A percentile compares a stretch with the other conserved stretches of the same genome.
Conservation (phyloP, 2,888 invertebrate species). For the Callyntrura sp. region DNA sequence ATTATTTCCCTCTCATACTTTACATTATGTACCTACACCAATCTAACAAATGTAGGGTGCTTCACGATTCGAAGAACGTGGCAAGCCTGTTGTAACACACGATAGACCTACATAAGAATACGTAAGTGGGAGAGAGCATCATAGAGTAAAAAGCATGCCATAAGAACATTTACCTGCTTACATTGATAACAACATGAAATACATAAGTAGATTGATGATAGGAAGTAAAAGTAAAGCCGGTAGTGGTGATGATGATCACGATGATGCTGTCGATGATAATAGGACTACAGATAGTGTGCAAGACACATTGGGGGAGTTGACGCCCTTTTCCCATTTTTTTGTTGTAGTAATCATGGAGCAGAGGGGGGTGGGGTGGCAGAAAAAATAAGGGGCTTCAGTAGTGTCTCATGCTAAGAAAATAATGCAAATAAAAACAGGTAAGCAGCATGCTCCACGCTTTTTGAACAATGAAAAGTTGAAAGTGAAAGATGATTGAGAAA, state of each 20-base stretch:
- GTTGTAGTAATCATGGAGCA: background rate
- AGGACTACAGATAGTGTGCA: background rate
- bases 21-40: background rate
- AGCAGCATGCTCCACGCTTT: conserved; percentile 45
- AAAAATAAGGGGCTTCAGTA: background rate
- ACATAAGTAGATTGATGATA: conserved; percentile 15
- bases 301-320: background rate
- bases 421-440: conserved; percentile 45
- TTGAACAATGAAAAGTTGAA: conserved; percentile 47
- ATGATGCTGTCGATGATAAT: background rate
- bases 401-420: conserved; percentile 46
- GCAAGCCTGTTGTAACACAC: background rate
- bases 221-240: conserved; percentile 24
- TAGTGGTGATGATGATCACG: background rate
- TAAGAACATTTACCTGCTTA: conserved; percentile 13
- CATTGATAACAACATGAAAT: conserved; percentile 8
- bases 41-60: background rate
- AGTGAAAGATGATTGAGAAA: conserved; percentile 54
- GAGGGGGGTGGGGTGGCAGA: too few relatives aligned
- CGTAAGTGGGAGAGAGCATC: background rate
- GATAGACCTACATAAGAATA: background rate
- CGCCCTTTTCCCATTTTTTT: conserved; percentile 44
- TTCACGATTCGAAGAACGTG: background rate
- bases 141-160: conserved; percentile 12
- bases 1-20: background rate